phyloP scores from a whole-genome alignment of 2,797 vertebrate species.

The Hippocampus kuda region DNA sequence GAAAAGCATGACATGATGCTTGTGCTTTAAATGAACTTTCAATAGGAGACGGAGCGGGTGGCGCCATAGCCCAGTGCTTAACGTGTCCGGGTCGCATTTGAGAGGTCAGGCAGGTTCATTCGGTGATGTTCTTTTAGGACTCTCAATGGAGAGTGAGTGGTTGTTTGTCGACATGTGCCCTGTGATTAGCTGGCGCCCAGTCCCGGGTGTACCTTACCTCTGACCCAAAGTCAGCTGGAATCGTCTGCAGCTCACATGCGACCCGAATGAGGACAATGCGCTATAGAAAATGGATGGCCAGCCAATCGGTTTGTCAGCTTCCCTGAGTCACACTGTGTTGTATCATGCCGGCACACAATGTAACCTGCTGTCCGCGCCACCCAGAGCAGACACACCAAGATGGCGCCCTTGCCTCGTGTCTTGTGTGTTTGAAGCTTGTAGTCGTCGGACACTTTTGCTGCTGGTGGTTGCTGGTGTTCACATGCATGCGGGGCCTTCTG shows the following conservation, averaged over 20 bases:
- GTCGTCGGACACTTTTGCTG: background rate
- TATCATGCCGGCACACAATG: constrained; percentile 9
- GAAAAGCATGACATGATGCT: background rate
- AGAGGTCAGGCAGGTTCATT: background rate
- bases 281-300: background rate
- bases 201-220: too few species aligned
- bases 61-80: background rate
- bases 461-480: constrained; percentile 34
- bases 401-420: background rate
- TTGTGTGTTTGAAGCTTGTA: background rate
- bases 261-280: background rate
- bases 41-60: background rate
- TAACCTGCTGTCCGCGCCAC: constrained; percentile 2
- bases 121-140: too few species aligned
- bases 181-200: too few species aligned
- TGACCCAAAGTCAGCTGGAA: too few species aligned
- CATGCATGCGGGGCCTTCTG: constrained; percentile 65
- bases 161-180: too few species aligned
- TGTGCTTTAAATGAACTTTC: constrained; percentile 35
- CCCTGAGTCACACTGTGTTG: constrained; percentile 13
- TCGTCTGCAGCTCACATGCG: too few species aligned
- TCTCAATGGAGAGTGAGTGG: too few species aligned
- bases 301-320: background rate
- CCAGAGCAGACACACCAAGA: background rate
- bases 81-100: background rate